phyloP scores from a whole-genome alignment of 2,797 vertebrate species.

The Antennarius maculatus region DNA sequence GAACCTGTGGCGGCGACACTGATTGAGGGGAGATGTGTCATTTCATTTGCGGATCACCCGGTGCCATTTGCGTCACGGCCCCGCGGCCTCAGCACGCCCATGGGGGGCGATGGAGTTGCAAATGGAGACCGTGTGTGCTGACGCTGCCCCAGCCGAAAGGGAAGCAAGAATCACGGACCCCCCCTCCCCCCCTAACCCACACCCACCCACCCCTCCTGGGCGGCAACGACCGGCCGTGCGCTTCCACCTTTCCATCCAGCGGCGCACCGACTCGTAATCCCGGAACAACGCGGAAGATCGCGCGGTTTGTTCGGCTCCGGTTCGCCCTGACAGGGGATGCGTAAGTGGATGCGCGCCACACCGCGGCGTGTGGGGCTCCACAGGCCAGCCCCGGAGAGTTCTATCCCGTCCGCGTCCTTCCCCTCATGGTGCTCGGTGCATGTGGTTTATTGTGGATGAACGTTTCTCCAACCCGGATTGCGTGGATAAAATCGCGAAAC shows the following conservation, averaged over 20 bases:
- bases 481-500: constrained; percentile 47
- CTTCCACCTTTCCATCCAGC: constrained; percentile 44
- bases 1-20: constrained; percentile 47
- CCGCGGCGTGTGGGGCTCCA: constrained; percentile 33
- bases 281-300: constrained; percentile 62
- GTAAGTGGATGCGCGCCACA: constrained; percentile 69
- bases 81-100: constrained; percentile 78
- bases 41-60: constrained; percentile 69
- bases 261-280: constrained; percentile 48
- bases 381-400: constrained; percentile 55
- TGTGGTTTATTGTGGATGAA: constrained; percentile 61
- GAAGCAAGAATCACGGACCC: constrained; percentile 68
- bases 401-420: constrained; percentile 40
- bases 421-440: constrained; percentile 69
- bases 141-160: constrained; percentile 76
- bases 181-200: too few relatives aligned
- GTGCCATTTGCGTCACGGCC: constrained; percentile 82
- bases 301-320: constrained; percentile 40
- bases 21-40: constrained; percentile 67
- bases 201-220: constrained; percentile 10
- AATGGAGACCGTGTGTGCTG: constrained; percentile 76
- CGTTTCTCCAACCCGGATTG: constrained; percentile 35
- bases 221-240: constrained; percentile 69
- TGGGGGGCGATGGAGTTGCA: constrained; percentile 81
- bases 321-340: constrained; percentile 55